Percentiles rank a stretch among this genome's conserved stretches.
These are phyloP conservation scores for Drosophila parthenogenetica DNA, from an alignment of 2,888 invertebrate genomes.

Conservation along the genomic window DNA sequence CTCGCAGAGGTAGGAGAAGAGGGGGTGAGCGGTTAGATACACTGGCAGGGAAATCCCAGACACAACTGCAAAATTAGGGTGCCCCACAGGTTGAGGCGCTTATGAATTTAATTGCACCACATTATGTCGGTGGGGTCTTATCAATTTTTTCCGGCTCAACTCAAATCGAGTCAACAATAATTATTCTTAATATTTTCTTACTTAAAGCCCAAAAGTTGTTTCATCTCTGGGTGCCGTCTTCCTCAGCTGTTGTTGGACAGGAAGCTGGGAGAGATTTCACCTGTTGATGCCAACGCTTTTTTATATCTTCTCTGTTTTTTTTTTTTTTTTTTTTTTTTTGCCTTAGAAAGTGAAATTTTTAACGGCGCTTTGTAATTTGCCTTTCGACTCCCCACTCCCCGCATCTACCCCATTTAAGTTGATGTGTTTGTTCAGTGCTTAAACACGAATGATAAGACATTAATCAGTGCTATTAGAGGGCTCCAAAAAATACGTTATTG, in stretches of 20 bases:
- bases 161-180: conserved; percentile 51
- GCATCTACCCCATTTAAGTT: background rate
- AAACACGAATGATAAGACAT: conserved; percentile 55
- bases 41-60: conserved; percentile 4
- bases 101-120: conserved; percentile 79
- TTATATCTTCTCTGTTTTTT: conserved; percentile 1
- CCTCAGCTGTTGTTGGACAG: conserved; percentile 53
- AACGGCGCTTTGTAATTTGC: conserved; percentile 59
- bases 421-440: conserved; percentile 28
- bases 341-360: conserved; percentile 74
- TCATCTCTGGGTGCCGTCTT: conserved; percentile 44
- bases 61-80: conserved; percentile 71
- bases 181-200: conserved; percentile 71
- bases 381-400: conserved; percentile 25
- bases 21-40: background rate
- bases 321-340: conserved; percentile 31
- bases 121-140: conserved; percentile 63
- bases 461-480: conserved; percentile 64
- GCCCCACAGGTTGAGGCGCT: conserved; percentile 63
- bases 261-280: conserved; percentile 74
- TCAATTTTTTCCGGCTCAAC: conserved; percentile 58
- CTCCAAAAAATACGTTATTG: conserved; percentile 43
- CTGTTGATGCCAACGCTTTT: conserved; percentile 56
- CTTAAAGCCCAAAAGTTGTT: background rate
- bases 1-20: conserved; percentile 1